A percentile compares a stretch with the other conserved stretches of the same genome.
phyloP scores from a whole-genome alignment of 30 jellyfish, hydroid and myxozoan genomes.

The Mastigias papua region DNA sequence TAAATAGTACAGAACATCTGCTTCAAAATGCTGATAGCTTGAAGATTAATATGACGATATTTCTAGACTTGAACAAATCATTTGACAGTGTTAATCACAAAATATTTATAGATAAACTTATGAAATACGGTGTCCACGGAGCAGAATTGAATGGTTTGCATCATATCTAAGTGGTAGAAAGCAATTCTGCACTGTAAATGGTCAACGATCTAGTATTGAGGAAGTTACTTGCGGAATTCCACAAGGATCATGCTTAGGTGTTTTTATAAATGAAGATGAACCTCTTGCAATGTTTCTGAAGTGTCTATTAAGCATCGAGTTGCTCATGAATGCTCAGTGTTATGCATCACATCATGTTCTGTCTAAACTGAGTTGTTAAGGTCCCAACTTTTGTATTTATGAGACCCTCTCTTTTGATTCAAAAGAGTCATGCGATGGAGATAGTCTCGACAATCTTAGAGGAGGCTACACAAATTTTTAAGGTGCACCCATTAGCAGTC shows the following conservation, averaged over 20 bases:
- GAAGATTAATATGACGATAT: neutral
- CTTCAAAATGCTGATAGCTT: neutral
- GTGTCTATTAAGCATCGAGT: neutral
- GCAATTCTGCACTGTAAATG: neutral
- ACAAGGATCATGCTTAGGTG: neutral
- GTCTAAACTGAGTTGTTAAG: neutral
- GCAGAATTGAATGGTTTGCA: neutral
- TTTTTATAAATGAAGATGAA: neutral
- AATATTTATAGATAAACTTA: neutral
- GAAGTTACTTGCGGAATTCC: neutral
- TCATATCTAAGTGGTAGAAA: neutral
- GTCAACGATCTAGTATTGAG: neutral
- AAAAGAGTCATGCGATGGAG: neutral
- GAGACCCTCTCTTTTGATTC: neutral
- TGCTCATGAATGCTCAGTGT: neutral
- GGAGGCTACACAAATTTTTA: neutral
- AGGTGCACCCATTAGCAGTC: too few relatives aligned
- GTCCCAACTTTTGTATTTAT: neutral
- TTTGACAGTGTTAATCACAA: too few relatives aligned
- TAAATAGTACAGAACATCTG: neutral
- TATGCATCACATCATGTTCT: neutral
- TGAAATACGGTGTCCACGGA: neutral
- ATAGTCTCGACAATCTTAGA: neutral
- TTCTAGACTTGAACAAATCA: too few relatives aligned
- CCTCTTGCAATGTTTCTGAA: neutral